Evolutionary conservation across 1,140 invertebrate genomes (phyloP).

Genomic region (Solen grandis): DNA sequence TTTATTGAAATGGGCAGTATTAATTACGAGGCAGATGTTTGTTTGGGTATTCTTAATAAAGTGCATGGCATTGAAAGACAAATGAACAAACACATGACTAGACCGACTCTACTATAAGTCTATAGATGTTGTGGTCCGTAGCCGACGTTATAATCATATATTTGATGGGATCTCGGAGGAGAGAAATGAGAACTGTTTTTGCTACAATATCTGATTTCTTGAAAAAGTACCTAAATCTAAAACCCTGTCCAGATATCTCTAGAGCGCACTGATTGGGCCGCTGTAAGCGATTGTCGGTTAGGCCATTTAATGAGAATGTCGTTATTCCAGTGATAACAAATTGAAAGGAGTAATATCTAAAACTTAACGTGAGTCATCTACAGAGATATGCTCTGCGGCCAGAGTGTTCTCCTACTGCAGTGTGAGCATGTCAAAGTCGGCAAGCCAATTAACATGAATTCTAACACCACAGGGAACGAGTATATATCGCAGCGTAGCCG

Average conservation of each 20-base stretch:
- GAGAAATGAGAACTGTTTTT: not conserved
- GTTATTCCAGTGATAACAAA: slow-evolving; percentile 11
- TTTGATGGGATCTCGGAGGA: not conserved
- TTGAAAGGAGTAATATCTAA: not conserved
- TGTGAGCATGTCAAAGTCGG: no score
- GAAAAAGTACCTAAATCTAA: not conserved
- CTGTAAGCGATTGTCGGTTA: not conserved
- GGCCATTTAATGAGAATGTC: slow-evolving; percentile 1
- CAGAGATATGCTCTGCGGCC: no score
- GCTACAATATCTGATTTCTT: not conserved
- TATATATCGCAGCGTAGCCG: no score
- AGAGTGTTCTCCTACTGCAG: no score
- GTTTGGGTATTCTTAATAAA: not conserved
- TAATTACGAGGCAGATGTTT: no score
- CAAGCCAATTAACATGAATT: no score
- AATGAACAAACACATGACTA: not conserved
- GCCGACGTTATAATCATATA: slow-evolving; percentile 11
- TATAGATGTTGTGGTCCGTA: slow-evolving; percentile 10
- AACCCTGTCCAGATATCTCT: not conserved
- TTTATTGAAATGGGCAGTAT: no score
- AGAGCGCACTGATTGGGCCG: slow-evolving; percentile 9
- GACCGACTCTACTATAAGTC: slow-evolving; percentile 5
- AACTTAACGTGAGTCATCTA: no score
- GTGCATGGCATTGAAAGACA: not conserved
- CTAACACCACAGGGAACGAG: no score